Evolutionary conservation across 2,113 vertebrate genomes (phyloP), one percentile per base, ranked within the genome.

Genomic region (Scomber scombrus): DNA sequence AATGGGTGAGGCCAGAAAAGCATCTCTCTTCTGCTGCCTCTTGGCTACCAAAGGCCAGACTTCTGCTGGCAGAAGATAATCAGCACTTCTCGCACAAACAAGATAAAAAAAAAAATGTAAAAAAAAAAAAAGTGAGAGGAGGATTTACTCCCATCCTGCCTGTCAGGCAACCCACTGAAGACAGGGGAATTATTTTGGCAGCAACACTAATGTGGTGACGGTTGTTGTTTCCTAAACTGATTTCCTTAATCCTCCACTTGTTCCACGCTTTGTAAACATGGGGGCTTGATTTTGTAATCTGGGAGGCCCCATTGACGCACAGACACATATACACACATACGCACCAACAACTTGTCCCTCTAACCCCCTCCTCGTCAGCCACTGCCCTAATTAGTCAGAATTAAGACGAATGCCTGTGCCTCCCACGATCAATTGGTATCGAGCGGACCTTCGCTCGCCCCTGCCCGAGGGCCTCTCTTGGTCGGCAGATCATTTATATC

Each of bases 391-490:
- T 96, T 96, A 95, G 93, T 93, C 89, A 85, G 93, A 96, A 96
- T 96, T 94, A 95, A 96, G 95, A 96, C 91, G 85, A 95, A 96
- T 96, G 95, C 91, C 89, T 91, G 85, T 90, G 86, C 93, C 93
- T 94, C 91, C 90, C 85, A 82, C 91, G 81, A 95, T 95, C 93
- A 93, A 95, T 95, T 93, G 92, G 81, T 93, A 95, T 95, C 79
- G 94, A 95, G 88, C 91, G 80, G 88, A 93, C 91, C 91, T 90
- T 89, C 84, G 85, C 91, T 88, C 65, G 79, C 83, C 90, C 87
- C 86, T 60, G 88, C 92, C 86, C 85, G 75, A 85, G 88, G 88
- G 78, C 82, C 84, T 92, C 76, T 87, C 77, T 67, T 9, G 82
- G 85, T 85, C 92, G 81, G 88, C 90, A 93, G 91, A 94, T 94